Conservation (phyloP, 2,888 invertebrate species). For the Idaea aversata region DNA sequence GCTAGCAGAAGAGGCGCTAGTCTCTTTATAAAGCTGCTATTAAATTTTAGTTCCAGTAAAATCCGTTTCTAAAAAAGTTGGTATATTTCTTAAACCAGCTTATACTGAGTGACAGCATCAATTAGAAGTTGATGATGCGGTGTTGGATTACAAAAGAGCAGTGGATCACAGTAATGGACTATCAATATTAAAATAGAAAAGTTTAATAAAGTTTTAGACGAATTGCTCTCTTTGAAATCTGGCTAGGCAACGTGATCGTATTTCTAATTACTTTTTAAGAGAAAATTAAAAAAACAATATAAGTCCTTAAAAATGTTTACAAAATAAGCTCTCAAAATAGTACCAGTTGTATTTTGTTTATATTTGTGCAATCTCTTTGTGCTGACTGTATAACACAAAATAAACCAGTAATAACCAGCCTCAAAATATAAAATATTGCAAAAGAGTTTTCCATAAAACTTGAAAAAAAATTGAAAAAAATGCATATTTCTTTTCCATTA, state of each 20-base stretch:
- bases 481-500: background rate
- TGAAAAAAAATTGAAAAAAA: background rate
- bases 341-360: background rate
- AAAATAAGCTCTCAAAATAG: background rate
- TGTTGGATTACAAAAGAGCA: constrained; percentile 71
- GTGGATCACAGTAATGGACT: constrained; percentile 63
- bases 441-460: no score
- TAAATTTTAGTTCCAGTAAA: background rate
- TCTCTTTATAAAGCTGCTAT: background rate
- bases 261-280: background rate
- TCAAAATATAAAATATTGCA: no score
- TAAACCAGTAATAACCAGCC: no score
- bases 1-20: background rate
- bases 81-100: constrained; percentile 33
- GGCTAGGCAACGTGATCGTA: background rate
- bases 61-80: background rate
- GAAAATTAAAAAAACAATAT: no score
- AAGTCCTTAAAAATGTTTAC: background rate
- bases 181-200: constrained; percentile 66
- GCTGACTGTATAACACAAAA: background rate
- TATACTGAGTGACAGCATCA: constrained; percentile 77
- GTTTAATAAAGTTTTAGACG: constrained; percentile 39
- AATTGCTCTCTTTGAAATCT: background rate
- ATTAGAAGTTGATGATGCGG: constrained; percentile 74
- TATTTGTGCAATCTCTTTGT: no score